Evolutionary conservation across 1,140 invertebrate species (phyloP), one percentile per base, ranked within the genome.

Genomic region (Trachymyrmex cornetzi): DNA sequence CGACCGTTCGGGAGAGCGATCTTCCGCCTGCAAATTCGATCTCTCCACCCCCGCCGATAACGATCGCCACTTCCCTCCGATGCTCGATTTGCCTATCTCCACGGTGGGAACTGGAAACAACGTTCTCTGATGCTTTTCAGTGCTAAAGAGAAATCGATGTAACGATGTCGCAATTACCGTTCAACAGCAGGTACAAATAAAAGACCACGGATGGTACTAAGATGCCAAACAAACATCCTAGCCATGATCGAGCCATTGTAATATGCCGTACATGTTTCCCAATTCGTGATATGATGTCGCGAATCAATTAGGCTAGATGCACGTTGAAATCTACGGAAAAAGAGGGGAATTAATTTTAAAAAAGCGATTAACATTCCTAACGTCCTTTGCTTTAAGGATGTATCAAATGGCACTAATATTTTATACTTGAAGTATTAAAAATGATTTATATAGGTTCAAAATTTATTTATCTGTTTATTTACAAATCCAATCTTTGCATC

Each of bases 221-320:
- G 38, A 94, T 71, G 34, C 87, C 85, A 66, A 93, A 87, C 44
- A 95, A 84, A 89, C 93, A 95, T 90, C 92, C 92, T 93, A 94
- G 71, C 93, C 94, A 95, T 91, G 92, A 89, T 93, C 94, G 92
- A 93, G 92, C 92, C 94, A 95, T 93, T 91, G 89, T 86, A 89
- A 89, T 90, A 82, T 92, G 87, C 66, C 88, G 88, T 55, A 90
- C 92, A 94, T 94, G 87, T 92, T 94, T 95, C 86, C 88, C 53
- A 63, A 90, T 89, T 90, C 90, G 90, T 24, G 82, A 79, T 91
- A 91, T 91, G 89, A 79, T 86, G 87, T 66, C 86, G 34, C 59
- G 34, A 81, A 34, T 34, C 7, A 77, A 30, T 55, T 82, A 66
- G 61, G 63, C 59, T 59, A 75, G 16, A 27, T 6, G 48, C 59